Base-by-base conservation (phyloP, 2,113 vertebrate genomes). In the Labrus mixtus region DNA sequence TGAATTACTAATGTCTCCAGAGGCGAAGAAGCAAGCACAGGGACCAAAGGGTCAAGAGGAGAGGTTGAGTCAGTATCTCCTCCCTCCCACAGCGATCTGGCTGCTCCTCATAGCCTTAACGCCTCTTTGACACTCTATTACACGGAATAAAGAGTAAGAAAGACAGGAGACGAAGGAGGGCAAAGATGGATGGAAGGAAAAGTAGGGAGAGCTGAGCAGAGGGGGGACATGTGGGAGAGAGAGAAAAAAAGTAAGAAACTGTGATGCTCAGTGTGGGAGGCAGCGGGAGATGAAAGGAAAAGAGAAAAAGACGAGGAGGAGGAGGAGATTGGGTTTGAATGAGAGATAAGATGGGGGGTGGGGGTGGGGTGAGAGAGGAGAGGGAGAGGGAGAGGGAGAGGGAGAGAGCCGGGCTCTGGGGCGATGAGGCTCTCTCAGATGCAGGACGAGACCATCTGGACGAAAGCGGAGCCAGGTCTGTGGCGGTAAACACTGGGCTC, bases 401-500 rank as follows among this genome's bases (percentile, higher is more conserved):
- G 68, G 70, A 78, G 81, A 29, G 54, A 65, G 58, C 15, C 39
- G 87, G 72, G 82, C 87, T 82, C 66, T 74, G 70, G 90, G 88
- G 87, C 55, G 4, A n/a, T 12, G 73, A 74, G 83, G 68, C 55
- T 84, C 80, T 90, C 87, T 90, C 88, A 90, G 88, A 91, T 91
- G 89, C 90, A 72, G 88, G 88, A 89, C 74, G 68, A 71, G 85
- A 92, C 90, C 92, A 93, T 93, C 91, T 93, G 92, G 89, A 90
- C 68, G 66, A 81, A 67, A 86, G 71, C 68, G 33, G 63, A 71
- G 91, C 91, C 90, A 91, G 91, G 85, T 84, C 89, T 85, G 84
- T 85, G 88, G 82, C 85, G 71, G 83, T 90, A 91, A 93, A 93
- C 89, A 91, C 89, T 81, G 78, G 88, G 88, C 89, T 86, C 88